Evolutionary conservation across 2,888 invertebrate genomes (phyloP), one percentile per base, ranked within the genome.

Genomic region (Tenthredo mesomela): DNA sequence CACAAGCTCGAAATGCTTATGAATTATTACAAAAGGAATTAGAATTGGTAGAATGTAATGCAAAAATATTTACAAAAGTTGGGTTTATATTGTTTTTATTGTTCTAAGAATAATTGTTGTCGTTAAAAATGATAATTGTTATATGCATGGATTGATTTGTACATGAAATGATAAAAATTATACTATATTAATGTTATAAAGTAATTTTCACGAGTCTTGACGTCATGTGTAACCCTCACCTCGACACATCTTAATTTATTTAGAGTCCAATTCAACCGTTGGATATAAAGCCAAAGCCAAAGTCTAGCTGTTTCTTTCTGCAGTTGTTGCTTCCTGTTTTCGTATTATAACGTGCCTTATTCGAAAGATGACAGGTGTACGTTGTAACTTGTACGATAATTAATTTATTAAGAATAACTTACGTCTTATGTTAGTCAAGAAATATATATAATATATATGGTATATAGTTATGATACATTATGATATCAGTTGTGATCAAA

Each of bases 291-390:
- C 15, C 54, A 18, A 54, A 77, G 50, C 15, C 54, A 33, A 37
- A 70, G 47, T 50, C 18, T 71, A 40, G 40, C 75, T 75, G 47
- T 75, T 75, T 18, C 50, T 75, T 75, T 77, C 50, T 54, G 50
- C 77, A 77, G 25, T 50, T 61, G 6, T 61, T 40, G 61, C 80
- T 80, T 80, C 80, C 80, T 80, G 80, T 80, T 80, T 80, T 80
- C 61, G 80, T 61, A 67, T 65, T 47, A 65, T 7, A n/a, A 40
- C 18, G 12, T 43, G 73, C 10, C 15, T 67, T 67, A 33, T 67
- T 67, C 77, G 77, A 77, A 80, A 80, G 80, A 80, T 80, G 80
- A 80, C 80, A 58, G 77, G 77, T 77, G 50, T 75, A 47, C 47
- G 12, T n/a, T 25, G 50, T 75, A 47, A 25, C 5, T n/a, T 25